Conservation (phyloP, 2,888 invertebrate species). For the Camponotus fellah region DNA sequence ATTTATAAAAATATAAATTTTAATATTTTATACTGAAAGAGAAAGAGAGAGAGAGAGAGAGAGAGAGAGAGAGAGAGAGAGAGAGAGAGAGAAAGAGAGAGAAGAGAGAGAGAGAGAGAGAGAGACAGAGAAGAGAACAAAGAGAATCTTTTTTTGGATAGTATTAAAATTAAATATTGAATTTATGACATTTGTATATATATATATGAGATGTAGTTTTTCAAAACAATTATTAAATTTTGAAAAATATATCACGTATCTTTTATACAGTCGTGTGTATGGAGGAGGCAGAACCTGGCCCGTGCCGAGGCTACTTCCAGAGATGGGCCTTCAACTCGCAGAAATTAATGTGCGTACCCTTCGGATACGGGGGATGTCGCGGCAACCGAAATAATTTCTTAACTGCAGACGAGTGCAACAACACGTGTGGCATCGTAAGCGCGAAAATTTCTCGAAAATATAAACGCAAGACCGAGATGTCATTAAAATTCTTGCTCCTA, state of each 20-base stretch:
- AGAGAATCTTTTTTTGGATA: neutral
- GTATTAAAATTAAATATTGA: neutral
- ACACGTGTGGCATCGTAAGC: slow-evolving; percentile 89
- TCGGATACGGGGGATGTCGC: slow-evolving; percentile 95
- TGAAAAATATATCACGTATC: neutral
- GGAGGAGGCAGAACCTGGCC: slow-evolving; percentile 92
- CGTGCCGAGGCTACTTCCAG: slow-evolving; percentile 95
- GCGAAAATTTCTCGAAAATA: neutral
- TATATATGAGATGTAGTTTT: neutral
- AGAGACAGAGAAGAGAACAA: neutral
- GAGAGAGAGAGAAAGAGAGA: neutral
- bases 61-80: neutral
- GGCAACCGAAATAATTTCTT: slow-evolving; percentile 97
- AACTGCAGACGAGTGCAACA: slow-evolving; percentile 91
- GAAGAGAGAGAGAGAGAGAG: neutral
- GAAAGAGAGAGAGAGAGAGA: neutral
- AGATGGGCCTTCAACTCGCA: slow-evolving; percentile 94
- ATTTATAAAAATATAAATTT: neutral
- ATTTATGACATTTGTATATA: neutral
- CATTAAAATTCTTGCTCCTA: neutral
- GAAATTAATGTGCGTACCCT: slow-evolving; percentile 93
- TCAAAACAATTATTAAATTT: neutral
- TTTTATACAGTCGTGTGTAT: slow-evolving; percentile 91
- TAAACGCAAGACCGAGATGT: neutral
- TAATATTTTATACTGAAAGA: neutral